A percentile compares a stretch with the other conserved stretches of the same genome.
These are phyloP conservation scores for Trogon melanurus DNA, from an alignment of 2,113 vertebrate species.

Conservation along the genomic window DNA sequence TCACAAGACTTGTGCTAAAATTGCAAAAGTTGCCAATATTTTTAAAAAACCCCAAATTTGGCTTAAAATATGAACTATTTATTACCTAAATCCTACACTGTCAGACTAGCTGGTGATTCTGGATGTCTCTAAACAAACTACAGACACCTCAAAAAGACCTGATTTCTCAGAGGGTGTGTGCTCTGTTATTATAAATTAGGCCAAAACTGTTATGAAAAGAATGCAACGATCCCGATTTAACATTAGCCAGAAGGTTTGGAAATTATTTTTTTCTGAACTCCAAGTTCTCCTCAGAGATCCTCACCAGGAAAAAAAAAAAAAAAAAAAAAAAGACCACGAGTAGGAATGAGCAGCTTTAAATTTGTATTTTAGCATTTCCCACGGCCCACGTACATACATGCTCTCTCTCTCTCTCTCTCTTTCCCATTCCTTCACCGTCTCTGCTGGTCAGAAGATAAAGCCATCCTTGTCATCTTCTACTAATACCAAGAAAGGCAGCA, in stretches of 20 bases:
- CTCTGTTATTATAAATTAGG: neutral
- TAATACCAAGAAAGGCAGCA: slow-evolving; percentile 60
- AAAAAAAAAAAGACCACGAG: too few relatives aligned
- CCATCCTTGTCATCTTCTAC: slow-evolving; percentile 55
- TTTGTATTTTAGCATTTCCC: slow-evolving; percentile 1
- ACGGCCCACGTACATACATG: accelerated
- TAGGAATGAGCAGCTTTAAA: neutral
- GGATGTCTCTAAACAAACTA: neutral
- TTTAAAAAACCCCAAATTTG: neutral
- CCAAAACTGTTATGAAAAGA: neutral
- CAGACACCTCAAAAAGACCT: neutral
- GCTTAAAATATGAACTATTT: neutral
- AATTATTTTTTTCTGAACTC: neutral
- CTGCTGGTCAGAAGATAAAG: slow-evolving; percentile 63
- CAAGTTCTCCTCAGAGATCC: neutral
- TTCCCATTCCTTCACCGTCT: neutral
- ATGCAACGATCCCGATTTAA: neutral
- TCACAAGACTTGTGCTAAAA: neutral
- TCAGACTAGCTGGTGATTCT: neutral
- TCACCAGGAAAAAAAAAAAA: neutral
- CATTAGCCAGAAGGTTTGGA: neutral
- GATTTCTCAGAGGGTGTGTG: neutral
- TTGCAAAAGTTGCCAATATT: neutral
- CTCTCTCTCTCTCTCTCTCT: neutral
- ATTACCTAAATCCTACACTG: neutral